Evolutionary conservation across 1,140 invertebrate species (phyloP), one percentile per base, ranked within the genome.

Genomic region (Popillia japonica): DNA sequence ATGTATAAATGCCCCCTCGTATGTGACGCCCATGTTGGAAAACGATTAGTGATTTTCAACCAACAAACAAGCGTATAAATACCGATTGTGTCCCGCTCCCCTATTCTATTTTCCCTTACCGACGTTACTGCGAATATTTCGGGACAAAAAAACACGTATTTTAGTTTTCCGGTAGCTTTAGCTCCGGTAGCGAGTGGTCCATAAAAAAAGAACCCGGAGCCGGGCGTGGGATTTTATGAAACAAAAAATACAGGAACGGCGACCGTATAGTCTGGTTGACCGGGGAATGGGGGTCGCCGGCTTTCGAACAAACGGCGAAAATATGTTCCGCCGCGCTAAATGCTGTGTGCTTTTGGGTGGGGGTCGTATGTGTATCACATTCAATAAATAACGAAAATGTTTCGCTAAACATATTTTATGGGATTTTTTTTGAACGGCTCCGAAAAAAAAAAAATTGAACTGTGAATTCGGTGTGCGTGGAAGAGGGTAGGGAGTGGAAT

Each of bases 321-420:
- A 55, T 55, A 55, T 55, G 48, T 55, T 55, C 48, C 17, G 17
- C 48, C 48, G 17, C 17, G 14, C 48, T 14, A 55, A 55, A 55
- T 55, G 17, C 48, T 3, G 48, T 55, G 48, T 3, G 27, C n/a
- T n/a, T 34, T 34, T 0, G 17, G 17, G 48, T 1, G 48, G 48
- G 48, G 14, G 11, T 55, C 14, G 48, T 55, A 14, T 14, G 14
- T n/a, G 48, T 55, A 55, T 55, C 48, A n/a, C 48, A 17, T 55
- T 55, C 48, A n/a, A 55, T 55, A 55, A 55, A 55, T 55, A 55
- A 55, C 17, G 48, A 17, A 55, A 55, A 55, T 55, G 48, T 55
- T 55, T 55, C 48, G n/a, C 48, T 55, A n/a, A 55, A 55, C 9
- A 55, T 55, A 55, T 55, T 55, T 55, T 55, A 55, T 55, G 48